phyloP scores from a whole-genome alignment of 1,140 invertebrate species.

The Campodea augens region DNA sequence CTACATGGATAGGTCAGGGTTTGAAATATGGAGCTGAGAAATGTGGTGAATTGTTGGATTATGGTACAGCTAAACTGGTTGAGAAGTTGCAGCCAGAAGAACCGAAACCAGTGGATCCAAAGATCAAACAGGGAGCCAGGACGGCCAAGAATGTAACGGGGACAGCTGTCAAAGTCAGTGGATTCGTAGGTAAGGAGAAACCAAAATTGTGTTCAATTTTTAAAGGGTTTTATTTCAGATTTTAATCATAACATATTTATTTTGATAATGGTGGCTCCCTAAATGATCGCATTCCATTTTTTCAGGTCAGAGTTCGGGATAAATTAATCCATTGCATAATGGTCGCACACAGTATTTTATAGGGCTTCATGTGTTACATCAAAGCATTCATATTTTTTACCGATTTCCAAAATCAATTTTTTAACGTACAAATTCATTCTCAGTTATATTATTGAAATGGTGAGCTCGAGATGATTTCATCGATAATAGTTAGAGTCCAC shows the following conservation, averaged over 20 bases:
- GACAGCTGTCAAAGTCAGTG: slow-evolving; percentile 37
- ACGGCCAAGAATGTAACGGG: slow-evolving; percentile 39
- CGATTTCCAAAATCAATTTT: too few species aligned
- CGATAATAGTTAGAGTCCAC: too few species aligned
- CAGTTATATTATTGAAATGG: too few species aligned
- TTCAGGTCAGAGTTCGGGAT: too few species aligned
- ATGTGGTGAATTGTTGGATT: slow-evolving; percentile 34
- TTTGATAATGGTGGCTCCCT: slow-evolving; percentile 1
- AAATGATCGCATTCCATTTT: too few species aligned
- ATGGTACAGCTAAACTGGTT: slow-evolving; percentile 37
- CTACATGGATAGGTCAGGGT: slow-evolving; percentile 39
- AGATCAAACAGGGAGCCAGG: slow-evolving; percentile 33
- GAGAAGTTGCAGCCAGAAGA: slow-evolving; percentile 29
- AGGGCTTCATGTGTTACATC: too few species aligned
- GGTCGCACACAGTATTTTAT: too few species aligned
- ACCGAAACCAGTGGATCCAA: slow-evolving; percentile 23
- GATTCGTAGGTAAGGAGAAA: slow-evolving; percentile 30
- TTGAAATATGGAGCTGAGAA: slow-evolving; percentile 42
- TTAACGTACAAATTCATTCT: too few species aligned
- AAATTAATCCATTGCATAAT: too few species aligned
- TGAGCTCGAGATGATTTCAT: too few species aligned
- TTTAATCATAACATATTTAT: not conserved
- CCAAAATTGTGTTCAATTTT: not conserved
- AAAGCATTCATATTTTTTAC: too few species aligned
- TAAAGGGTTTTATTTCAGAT: slow-evolving; percentile 1